Conservation (phyloP, 2,888 invertebrate species). For the Morpho helenor region DNA sequence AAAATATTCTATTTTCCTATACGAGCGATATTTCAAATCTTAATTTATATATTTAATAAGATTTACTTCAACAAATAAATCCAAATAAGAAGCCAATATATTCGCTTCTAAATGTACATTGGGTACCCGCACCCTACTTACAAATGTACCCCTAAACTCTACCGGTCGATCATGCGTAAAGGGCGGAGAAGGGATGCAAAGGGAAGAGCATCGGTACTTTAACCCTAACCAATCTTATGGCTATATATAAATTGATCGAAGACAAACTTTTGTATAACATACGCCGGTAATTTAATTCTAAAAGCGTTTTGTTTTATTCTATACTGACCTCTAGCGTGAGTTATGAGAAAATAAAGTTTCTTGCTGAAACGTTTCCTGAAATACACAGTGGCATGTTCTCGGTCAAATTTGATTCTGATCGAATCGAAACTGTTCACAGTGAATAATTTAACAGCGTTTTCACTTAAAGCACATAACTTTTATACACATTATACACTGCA, state of each 20-base stretch:
- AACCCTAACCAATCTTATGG: constrained; percentile 52
- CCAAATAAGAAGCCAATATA: background rate
- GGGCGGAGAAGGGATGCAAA: constrained; percentile 77
- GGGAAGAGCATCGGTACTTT: constrained; percentile 74
- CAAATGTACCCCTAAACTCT: constrained; percentile 69
- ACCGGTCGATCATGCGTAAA: constrained; percentile 79
- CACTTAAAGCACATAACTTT: constrained; percentile 52
- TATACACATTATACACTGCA: constrained; percentile 36
- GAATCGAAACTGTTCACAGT: constrained; percentile 61
- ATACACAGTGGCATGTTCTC: constrained; percentile 70
- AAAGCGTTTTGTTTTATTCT: constrained; percentile 31
- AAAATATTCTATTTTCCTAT: too few relatives aligned
- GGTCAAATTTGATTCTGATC: constrained; percentile 53
- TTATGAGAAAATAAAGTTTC: constrained; percentile 72
- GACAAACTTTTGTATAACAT: constrained; percentile 18
- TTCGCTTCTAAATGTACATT: background rate
- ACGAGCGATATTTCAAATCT: background rate
- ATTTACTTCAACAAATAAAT: background rate
- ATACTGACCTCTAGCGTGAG: constrained; percentile 77
- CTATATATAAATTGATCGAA: constrained; percentile 33
- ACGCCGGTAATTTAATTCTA: constrained; percentile 13
- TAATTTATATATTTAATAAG: background rate
- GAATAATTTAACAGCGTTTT: constrained; percentile 47
- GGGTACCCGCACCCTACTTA: constrained; percentile 60
- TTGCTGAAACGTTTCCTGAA: constrained; percentile 75